A percentile compares a stretch with the other conserved stretches of the same genome.
These are phyloP conservation scores for Lacanobia wlatinum DNA, from an alignment of 2,888 invertebrate genomes.

Conservation along the genomic window DNA sequence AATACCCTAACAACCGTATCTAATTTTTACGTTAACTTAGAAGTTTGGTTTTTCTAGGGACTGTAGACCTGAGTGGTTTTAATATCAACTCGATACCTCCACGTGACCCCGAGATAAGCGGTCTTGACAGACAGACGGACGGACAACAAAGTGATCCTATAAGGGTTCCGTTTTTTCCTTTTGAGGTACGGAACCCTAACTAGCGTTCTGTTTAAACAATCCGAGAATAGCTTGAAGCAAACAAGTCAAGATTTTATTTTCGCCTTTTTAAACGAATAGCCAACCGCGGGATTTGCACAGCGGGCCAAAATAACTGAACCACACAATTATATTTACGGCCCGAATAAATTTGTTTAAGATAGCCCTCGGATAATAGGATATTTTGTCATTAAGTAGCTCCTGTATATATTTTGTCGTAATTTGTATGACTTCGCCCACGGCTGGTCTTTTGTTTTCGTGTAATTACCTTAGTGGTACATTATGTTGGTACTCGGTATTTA, in stretches of 20 bases:
- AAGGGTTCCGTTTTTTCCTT: too few species aligned
- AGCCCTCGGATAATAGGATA: constrained; percentile 46
- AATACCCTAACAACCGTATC: too few species aligned
- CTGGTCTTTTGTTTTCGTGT: constrained; percentile 46
- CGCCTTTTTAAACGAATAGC: constrained; percentile 37
- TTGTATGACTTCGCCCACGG: constrained; percentile 27
- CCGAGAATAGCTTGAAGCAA: constrained; percentile 22
- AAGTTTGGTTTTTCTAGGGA: too few species aligned
- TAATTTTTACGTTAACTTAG: too few species aligned
- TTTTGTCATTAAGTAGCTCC: constrained; percentile 49
- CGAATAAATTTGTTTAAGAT: constrained; percentile 56
- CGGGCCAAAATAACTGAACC: constrained; percentile 47
- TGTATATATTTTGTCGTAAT: constrained; percentile 38
- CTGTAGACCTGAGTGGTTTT: too few species aligned
- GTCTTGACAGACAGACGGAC: too few species aligned
- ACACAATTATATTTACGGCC: constrained; percentile 53
- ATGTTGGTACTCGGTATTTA: constrained; percentile 36
- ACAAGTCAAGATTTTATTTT: constrained; percentile 41
- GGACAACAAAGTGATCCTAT: too few species aligned
- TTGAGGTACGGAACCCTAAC: too few species aligned
- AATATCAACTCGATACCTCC: too few species aligned
- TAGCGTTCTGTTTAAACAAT: constrained; percentile 7
- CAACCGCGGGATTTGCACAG: constrained; percentile 25
- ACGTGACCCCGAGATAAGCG: too few species aligned
- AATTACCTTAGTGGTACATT: constrained; percentile 43